Conservation (phyloP, 1,140 invertebrate genomes). For the Nixonia krombeini region DNA sequence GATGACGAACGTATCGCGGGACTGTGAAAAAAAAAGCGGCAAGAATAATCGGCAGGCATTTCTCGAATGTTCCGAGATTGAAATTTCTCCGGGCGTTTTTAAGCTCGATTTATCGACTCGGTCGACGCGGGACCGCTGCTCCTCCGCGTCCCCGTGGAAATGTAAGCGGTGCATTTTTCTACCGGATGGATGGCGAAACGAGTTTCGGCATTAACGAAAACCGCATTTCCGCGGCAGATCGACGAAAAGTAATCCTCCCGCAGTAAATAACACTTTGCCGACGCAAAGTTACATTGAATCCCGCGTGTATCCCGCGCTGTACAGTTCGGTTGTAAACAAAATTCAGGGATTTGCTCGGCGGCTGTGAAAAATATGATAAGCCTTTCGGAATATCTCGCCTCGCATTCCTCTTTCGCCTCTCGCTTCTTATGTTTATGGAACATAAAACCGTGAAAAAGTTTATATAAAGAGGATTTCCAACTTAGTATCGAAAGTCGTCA, state of each 20-base stretch:
- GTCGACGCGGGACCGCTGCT: too few species aligned
- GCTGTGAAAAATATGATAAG: conserved; percentile 60
- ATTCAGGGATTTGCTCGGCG: conserved; percentile 63
- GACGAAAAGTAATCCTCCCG: conserved; percentile 59
- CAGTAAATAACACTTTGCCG: conserved; percentile 62
- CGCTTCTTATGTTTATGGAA: conserved; percentile 66
- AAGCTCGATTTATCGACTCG: too few species aligned
- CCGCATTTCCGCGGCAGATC: too few species aligned
- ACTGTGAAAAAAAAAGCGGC: background rate
- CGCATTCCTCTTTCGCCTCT: too few species aligned
- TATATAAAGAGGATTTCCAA: conserved; percentile 68
- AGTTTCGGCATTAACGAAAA: too few species aligned
- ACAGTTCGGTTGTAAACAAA: conserved; percentile 64
- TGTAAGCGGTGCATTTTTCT: too few species aligned
- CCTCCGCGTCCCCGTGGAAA: too few species aligned
- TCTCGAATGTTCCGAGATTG: too few species aligned
- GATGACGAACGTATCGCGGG: background rate
- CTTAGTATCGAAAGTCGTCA: conserved; percentile 44
- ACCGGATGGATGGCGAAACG: conserved; percentile 17
- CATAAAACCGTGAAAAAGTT: conserved; percentile 71
- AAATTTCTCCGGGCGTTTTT: too few species aligned
- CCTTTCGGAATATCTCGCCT: too few species aligned
- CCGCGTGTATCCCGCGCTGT: conserved; percentile 54
- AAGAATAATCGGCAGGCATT: background rate
- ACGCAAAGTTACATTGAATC: conserved; percentile 54